Base-by-base conservation (phyloP, 2,797 vertebrate genomes). In the Anolis apletophallus region DNA sequence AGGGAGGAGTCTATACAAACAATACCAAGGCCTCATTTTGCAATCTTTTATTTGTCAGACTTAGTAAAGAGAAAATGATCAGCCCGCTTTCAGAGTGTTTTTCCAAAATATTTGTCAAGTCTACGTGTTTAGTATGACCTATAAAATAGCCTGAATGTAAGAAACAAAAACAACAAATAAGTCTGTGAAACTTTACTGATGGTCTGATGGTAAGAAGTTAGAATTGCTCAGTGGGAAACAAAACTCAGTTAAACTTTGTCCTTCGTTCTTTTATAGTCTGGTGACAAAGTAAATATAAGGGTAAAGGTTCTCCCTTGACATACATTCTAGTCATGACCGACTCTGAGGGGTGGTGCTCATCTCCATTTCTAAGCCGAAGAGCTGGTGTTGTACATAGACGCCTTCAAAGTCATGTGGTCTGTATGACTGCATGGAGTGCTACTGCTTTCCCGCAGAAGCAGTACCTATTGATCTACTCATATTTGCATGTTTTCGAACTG, bases 11-110 rank as follows among this genome's bases (percentile, higher is more conserved):
- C 83, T 91, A 52, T 83, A 84, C 80, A 90, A 92, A 93, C 86
- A 90, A 81, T 82, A 94, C 32, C 91, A 77, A 91, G 91, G 93
- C 55, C 92, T 92, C 87, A 83, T 93, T 93, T 88, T 88, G 87
- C 84, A 87, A 86, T 29, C 0, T 19, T 79, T 64, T 34, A 87
- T 91, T 90, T 87, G 75, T 83, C 88, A 94, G 79, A 90, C 71
- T 86, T 83, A 52, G 78, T 67, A 83, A 89, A 83, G 81, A 92
- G 87, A 94, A 91, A 11, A 83, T 19, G 7, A 1, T 72, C 1
- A 79, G 82, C 86, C 82, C 88, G 77, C 85, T 80, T 40, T 32
- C 0, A 0, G 10, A 64, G 72, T 29, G 86, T 91, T 19, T 29
- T 76, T 55, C 78, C 78, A 54, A 83, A 61, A 85, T 0, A 81